These are phyloP conservation scores for Campoletis raptor DNA, from an alignment of 2,888 invertebrate species.

Conservation along the genomic window DNA sequence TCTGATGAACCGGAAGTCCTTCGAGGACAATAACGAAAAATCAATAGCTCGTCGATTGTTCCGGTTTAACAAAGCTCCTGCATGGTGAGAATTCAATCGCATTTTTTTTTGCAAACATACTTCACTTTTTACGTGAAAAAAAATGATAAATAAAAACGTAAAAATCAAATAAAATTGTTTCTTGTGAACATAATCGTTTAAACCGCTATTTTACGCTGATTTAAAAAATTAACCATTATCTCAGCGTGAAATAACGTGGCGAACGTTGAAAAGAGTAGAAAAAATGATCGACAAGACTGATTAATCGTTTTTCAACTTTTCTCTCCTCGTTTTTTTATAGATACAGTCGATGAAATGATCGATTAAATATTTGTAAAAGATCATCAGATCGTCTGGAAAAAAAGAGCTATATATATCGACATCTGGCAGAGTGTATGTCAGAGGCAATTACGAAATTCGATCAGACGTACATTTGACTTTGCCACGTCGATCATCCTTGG, in stretches of 20 bases:
- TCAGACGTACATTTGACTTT: slow-evolving; percentile 13
- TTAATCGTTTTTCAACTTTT: slow-evolving; percentile 19
- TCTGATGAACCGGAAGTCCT: slow-evolving; percentile 27
- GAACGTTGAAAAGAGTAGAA: neutral
- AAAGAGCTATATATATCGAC: slow-evolving; percentile 33
- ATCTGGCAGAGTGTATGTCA: slow-evolving; percentile 32
- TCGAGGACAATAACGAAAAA: slow-evolving; percentile 54
- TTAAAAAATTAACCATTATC: neutral
- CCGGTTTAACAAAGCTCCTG: slow-evolving; percentile 41
- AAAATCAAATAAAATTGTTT: neutral
- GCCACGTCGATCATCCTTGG: slow-evolving; percentile 43
- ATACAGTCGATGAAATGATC: slow-evolving; percentile 40
- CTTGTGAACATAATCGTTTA: neutral
- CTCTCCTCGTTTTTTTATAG: neutral
- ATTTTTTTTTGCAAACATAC: neutral
- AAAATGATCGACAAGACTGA: neutral
- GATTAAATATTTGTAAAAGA: slow-evolving; percentile 56
- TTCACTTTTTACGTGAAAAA: neutral
- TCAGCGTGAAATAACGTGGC: neutral
- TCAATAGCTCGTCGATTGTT: slow-evolving; percentile 60
- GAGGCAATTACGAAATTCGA: slow-evolving; percentile 53
- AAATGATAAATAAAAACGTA: neutral
- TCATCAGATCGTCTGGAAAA: slow-evolving; percentile 14
- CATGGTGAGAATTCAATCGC: slow-evolving; percentile 35
- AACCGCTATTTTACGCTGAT: neutral